A percentile compares a stretch with the other conserved stretches of the same genome.
Evolutionary conservation across 2,797 vertebrate genomes (phyloP).

Genomic region (Balearica regulorum): DNA sequence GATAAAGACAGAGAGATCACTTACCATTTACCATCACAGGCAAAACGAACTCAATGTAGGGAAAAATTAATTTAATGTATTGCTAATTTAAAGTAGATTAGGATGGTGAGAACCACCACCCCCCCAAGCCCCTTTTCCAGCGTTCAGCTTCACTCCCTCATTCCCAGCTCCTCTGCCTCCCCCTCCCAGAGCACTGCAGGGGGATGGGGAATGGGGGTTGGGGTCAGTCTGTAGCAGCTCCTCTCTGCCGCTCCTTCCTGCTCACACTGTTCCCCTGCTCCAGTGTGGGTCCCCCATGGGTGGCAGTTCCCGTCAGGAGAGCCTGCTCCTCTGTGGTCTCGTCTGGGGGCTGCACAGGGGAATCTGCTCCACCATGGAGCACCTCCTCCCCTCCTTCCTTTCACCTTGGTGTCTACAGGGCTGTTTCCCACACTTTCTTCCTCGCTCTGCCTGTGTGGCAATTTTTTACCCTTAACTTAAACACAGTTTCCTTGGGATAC

Average conservation of each 20-base stretch:
- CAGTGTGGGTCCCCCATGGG: too few relatives aligned
- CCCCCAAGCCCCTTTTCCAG: rapidly evolving
- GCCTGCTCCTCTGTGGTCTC: background rate
- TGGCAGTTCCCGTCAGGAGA: background rate
- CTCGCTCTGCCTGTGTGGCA: rapidly evolving
- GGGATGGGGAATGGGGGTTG: background rate
- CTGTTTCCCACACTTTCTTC: background rate
- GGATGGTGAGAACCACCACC: background rate
- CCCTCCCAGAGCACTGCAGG: too few relatives aligned
- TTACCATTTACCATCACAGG: background rate
- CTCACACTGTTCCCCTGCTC: background rate
- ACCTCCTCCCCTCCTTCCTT: background rate
- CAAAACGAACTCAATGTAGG: rapidly evolving
- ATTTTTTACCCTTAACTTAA: background rate
- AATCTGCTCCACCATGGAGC: background rate
- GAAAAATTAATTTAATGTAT: background rate
- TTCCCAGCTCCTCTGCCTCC: background rate
- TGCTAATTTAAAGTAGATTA: background rate
- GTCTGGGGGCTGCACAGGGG: background rate
- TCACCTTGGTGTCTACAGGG: background rate
- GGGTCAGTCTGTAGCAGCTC: background rate
- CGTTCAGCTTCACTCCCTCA: background rate
- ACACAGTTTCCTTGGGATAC: rapidly evolving
- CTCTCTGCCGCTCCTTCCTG: background rate
- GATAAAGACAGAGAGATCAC: background rate